These are phyloP conservation scores for Steinernema feltiae DNA, from an alignment of 1,140 invertebrate species.

Conservation along the genomic window DNA sequence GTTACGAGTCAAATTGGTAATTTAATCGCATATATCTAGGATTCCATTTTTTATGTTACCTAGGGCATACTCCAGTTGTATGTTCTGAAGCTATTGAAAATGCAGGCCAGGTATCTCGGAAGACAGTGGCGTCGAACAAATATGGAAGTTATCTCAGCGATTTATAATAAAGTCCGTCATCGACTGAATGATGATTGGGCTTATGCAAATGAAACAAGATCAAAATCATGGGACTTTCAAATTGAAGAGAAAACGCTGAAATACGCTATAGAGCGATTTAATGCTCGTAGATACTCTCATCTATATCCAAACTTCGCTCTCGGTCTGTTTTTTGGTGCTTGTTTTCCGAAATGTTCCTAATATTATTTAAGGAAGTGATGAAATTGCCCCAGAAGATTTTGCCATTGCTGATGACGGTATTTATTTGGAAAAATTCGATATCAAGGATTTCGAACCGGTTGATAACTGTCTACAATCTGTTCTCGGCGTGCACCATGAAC, in stretches of 20 bases:
- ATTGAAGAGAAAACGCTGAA: constrained; percentile 90
- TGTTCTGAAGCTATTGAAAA: constrained; percentile 92
- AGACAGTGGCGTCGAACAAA: constrained; percentile 97
- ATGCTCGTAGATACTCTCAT: constrained; percentile 76
- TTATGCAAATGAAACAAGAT: constrained; percentile 96
- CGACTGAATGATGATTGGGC: constrained; percentile 98
- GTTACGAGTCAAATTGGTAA: constrained; percentile 67
- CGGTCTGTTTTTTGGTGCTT: constrained; percentile 18
- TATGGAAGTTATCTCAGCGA: constrained; percentile 98
- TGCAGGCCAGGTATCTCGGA: constrained; percentile 98
- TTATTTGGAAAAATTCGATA: constrained; percentile 28
- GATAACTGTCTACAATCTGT: constrained; percentile 79
- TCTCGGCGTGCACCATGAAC: constrained; percentile 68
- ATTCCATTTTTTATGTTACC: constrained; percentile 63
- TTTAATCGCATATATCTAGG: not conserved
- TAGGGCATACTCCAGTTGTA: constrained; percentile 96
- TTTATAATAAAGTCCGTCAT: constrained; percentile 83
- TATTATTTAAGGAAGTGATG: not conserved
- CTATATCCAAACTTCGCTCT: constrained; percentile 38
- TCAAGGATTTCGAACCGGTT: constrained; percentile 72
- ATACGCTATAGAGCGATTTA: constrained; percentile 87
- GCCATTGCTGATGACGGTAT: constrained; percentile 16
- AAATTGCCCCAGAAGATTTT: constrained; percentile 21
- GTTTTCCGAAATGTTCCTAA: too few relatives aligned
- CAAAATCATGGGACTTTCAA: constrained; percentile 95